phyloP scores from a whole-genome alignment of 2,113 vertebrate genomes.

The Halcyon senegalensis region DNA sequence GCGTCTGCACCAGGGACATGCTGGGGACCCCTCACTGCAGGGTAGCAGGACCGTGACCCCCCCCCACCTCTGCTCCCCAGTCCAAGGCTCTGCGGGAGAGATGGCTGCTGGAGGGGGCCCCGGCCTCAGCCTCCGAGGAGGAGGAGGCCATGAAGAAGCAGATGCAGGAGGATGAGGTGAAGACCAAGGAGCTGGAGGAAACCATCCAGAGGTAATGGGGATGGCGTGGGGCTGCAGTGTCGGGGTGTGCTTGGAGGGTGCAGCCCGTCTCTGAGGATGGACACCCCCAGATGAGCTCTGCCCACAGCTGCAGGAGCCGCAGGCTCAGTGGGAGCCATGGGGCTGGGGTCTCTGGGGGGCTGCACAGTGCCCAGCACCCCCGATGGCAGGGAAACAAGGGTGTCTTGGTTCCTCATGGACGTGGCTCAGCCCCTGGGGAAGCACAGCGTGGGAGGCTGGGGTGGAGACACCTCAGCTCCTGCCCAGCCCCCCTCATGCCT shows the following conservation, averaged over 20 bases:
- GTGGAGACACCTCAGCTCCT: neutral
- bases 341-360: neutral
- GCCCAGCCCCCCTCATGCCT: neutral
- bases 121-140: constrained; percentile 80
- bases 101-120: constrained; percentile 93
- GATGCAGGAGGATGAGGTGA: constrained; percentile 86
- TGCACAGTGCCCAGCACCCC: neutral
- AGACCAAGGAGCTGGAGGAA: constrained; percentile 85
- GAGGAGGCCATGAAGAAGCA: constrained; percentile 83
- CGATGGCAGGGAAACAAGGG: neutral
- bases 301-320: neutral
- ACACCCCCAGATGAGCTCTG: neutral
- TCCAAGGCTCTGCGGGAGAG: constrained; percentile 91
- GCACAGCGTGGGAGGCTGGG: neutral
- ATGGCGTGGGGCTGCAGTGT: rapidly evolving
- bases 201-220: constrained; percentile 84
- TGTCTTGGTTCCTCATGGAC: neutral
- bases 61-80: constrained; percentile 64
- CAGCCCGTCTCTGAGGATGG: neutral
- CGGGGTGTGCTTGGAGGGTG: rapidly evolving
- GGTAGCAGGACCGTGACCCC: neutral
- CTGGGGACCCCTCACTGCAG: neutral
- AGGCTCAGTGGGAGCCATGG: neutral
- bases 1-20: neutral
- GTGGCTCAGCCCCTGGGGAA: neutral